A percentile compares a stretch with the other conserved stretches of the same genome.
These are phyloP conservation scores for Crotalus tigris DNA, from an alignment of 2,113 vertebrate species.

Conservation along the genomic window DNA sequence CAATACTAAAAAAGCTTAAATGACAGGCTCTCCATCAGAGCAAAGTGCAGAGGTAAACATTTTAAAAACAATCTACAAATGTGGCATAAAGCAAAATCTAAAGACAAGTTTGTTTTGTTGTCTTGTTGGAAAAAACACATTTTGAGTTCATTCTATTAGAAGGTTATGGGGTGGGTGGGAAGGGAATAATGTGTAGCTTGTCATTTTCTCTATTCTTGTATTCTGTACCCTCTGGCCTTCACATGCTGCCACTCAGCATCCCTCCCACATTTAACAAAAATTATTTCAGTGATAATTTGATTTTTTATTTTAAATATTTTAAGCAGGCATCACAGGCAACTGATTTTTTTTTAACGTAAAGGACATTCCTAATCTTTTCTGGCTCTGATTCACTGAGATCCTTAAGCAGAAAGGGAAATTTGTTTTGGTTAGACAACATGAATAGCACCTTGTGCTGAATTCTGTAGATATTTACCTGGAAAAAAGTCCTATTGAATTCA, in stretches of 20 bases:
- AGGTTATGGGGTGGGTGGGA: slow-evolving; percentile 53
- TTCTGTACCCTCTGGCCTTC: slow-evolving; percentile 52
- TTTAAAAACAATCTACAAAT: slow-evolving; percentile 67
- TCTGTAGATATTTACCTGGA: not conserved
- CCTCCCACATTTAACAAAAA: not conserved
- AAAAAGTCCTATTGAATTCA: not conserved
- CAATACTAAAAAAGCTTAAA: slow-evolving; percentile 74
- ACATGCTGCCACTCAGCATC: slow-evolving; percentile 23
- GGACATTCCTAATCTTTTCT: not conserved
- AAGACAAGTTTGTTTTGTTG: slow-evolving; percentile 76
- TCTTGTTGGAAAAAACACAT: slow-evolving; percentile 83
- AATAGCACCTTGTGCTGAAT: not conserved
- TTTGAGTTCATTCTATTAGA: slow-evolving; percentile 32
- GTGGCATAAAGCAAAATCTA: slow-evolving; percentile 23
- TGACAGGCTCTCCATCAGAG: slow-evolving; percentile 80
- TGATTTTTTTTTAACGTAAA: not conserved
- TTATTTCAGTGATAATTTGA: slow-evolving; percentile 12
- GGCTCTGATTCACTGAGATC: slow-evolving; percentile 5
- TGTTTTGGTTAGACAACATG: not conserved
- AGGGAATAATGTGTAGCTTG: slow-evolving; percentile 55
- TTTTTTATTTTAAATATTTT: slow-evolving; percentile 14
- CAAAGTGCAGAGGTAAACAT: slow-evolving; percentile 82
- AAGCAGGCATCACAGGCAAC: not conserved
- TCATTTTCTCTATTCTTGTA: slow-evolving; percentile 79
- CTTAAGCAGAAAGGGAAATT: not conserved